phyloP scores from a whole-genome alignment of 2,888 invertebrate genomes.

The Tetranychus piercei region DNA sequence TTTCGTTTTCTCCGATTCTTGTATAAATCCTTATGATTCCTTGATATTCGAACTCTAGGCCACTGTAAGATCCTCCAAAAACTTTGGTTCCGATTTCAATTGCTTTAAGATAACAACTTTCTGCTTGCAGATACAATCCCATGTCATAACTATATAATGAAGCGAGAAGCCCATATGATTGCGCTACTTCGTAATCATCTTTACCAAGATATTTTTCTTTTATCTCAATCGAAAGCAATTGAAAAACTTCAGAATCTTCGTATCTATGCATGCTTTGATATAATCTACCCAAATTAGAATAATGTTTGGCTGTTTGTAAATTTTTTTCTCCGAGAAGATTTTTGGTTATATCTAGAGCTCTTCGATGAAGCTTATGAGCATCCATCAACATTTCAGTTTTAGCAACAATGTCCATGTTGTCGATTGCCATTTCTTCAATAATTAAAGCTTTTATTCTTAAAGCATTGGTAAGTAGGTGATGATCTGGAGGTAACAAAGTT shows the following conservation, averaged over 20 bases:
- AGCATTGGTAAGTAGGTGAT: constrained; percentile 67
- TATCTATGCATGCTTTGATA: constrained; percentile 83
- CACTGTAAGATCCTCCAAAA: constrained; percentile 75
- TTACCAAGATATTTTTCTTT: constrained; percentile 67
- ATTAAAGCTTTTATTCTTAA: constrained; percentile 79
- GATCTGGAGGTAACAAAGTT: constrained; percentile 57
- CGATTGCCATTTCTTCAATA: constrained; percentile 77
- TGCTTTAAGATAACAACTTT: constrained; percentile 63
- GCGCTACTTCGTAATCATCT: constrained; percentile 73
- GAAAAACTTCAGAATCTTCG: constrained; percentile 73
- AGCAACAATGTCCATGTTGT: constrained; percentile 40
- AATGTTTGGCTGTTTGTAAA: constrained; percentile 86
- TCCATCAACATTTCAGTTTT: constrained; percentile 46
- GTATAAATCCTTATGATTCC: constrained; percentile 70
- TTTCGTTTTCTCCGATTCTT: constrained; percentile 44
- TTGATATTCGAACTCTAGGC: constrained; percentile 81
- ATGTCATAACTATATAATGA: constrained; percentile 89
- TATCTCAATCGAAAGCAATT: constrained; percentile 72
- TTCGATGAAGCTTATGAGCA: constrained; percentile 64
- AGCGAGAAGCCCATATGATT: constrained; percentile 79
- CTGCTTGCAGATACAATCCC: constrained; percentile 65
- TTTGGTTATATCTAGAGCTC: constrained; percentile 56
- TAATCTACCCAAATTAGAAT: constrained; percentile 77
- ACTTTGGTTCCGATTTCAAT: constrained; percentile 66
- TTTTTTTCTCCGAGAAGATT: constrained; percentile 76